phyloP scores from a whole-genome alignment of 37 sponge, comb jelly and placozoan species.

The Bolinopsis microptera region DNA sequence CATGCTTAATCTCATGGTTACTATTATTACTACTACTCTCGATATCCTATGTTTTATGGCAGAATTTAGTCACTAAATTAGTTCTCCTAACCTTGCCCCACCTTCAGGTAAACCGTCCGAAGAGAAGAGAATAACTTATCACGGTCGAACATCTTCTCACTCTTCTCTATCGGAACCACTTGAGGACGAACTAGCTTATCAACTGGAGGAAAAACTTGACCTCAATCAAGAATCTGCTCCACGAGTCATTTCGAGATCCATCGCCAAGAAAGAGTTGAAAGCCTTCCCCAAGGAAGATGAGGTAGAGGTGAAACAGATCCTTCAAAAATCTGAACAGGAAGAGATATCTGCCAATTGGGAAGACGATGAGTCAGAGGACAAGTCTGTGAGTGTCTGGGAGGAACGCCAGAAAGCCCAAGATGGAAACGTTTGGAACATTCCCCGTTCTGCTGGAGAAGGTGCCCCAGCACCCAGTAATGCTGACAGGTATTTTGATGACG shows the following conservation, averaged over 20 bases:
- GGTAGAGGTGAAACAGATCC: not conserved
- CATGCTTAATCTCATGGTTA: no score
- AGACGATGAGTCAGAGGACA: not conserved
- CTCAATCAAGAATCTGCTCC: conserved; percentile 9
- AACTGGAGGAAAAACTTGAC: not conserved
- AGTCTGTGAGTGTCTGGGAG: conserved; percentile 47
- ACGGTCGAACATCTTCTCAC: conserved; percentile 57
- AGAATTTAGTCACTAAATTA: no score
- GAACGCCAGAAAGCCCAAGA: conserved; percentile 32
- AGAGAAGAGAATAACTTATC: conserved; percentile 43
- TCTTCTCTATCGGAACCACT: conserved; percentile 59
- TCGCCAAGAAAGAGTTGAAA: conserved; percentile 22
- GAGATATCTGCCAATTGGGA: conserved; percentile 30
- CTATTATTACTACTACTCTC: no score
- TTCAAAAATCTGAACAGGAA: not conserved
- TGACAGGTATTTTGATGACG: conserved; percentile 48
- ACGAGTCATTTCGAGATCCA: conserved; percentile 25
- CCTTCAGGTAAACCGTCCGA: not conserved
- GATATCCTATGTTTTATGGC: no score
- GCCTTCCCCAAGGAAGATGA: conserved; percentile 61
- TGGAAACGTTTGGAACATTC: conserved; percentile 41
- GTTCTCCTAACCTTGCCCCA: no score
- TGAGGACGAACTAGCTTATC: not conserved
- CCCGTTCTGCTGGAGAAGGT: not conserved
- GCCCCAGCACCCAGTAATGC: not conserved